Percentiles rank a stretch among this genome's conserved stretches.
phyloP scores from a whole-genome alignment of 30 jellyfish, hydroid and myxozoan genomes.

The Aurelia sp. region DNA sequence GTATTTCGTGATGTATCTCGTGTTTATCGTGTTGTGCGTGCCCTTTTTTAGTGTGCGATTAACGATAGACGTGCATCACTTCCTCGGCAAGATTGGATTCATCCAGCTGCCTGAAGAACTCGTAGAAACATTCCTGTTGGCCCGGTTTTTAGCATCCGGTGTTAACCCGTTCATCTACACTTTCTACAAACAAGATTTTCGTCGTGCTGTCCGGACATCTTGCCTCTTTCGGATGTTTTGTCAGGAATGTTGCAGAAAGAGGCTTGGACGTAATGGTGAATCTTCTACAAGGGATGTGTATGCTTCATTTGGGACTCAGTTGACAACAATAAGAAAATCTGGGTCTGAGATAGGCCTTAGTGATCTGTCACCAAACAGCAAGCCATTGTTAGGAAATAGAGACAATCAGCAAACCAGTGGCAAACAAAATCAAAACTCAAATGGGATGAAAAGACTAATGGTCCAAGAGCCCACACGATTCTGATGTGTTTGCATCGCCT shows the following conservation, averaged over 20 bases:
- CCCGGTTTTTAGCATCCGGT: constrained; percentile 68
- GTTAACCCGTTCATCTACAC: constrained; percentile 79
- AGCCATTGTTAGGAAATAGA: neutral
- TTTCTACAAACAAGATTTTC: constrained; percentile 75
- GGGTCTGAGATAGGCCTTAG: constrained; percentile 37
- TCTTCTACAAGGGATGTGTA: constrained; percentile 35
- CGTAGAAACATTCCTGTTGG: constrained; percentile 43
- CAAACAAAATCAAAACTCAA: neutral
- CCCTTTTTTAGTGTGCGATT: constrained; percentile 75
- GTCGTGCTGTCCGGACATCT: constrained; percentile 48
- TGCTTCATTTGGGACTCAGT: constrained; percentile 56
- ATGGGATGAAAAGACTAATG: constrained; percentile 14
- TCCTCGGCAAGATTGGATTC: neutral
- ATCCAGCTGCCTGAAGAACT: constrained; percentile 3
- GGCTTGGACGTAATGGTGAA: constrained; percentile 34
- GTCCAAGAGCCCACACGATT: constrained; percentile 7
- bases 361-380: neutral
- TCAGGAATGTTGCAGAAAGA: neutral
- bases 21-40: constrained; percentile 56
- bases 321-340: constrained; percentile 39
- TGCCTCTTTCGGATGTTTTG: neutral
- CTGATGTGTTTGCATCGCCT: neutral
- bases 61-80: constrained; percentile 21
- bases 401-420: neutral
- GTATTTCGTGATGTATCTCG: constrained; percentile 63